These are phyloP conservation scores for Zosterops hypoxanthus DNA, from an alignment of 2,113 vertebrate genomes.

Conservation along the genomic window DNA sequence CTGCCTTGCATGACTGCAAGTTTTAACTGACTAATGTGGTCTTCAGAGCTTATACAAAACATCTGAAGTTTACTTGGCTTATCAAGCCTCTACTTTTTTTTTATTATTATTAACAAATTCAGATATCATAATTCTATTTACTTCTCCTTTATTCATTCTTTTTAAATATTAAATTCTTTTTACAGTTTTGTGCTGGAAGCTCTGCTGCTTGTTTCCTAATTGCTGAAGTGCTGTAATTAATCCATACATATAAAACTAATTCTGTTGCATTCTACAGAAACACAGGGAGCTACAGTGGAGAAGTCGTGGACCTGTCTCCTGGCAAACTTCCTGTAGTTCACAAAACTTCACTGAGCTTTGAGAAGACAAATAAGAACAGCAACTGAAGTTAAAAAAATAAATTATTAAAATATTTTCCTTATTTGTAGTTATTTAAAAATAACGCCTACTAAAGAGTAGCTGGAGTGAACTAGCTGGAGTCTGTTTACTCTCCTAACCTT, in stretches of 20 bases:
- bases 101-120: not conserved
- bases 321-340: not conserved
- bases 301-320: not conserved
- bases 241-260: not conserved
- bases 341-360: not conserved
- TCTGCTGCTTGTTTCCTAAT: not conserved
- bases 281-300: not conserved
- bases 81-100: not conserved
- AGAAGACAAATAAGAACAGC: not conserved
- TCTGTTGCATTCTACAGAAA: not conserved
- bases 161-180: not conserved
- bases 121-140: not conserved
- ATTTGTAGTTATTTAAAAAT: not conserved
- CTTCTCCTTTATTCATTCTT: not conserved
- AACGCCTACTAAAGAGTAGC: not conserved
- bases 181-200: not conserved
- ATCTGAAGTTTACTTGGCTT: not conserved
- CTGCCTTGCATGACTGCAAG: not conserved
- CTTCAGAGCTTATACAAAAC: not conserved
- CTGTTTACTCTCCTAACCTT: not conserved
- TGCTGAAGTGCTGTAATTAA: not conserved
- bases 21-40: not conserved
- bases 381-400: not conserved
- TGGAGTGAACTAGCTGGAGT: not conserved
- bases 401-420: not conserved